Conservation (phyloP, 2,113 vertebrate genomes). For the Plotosus lineatus region DNA sequence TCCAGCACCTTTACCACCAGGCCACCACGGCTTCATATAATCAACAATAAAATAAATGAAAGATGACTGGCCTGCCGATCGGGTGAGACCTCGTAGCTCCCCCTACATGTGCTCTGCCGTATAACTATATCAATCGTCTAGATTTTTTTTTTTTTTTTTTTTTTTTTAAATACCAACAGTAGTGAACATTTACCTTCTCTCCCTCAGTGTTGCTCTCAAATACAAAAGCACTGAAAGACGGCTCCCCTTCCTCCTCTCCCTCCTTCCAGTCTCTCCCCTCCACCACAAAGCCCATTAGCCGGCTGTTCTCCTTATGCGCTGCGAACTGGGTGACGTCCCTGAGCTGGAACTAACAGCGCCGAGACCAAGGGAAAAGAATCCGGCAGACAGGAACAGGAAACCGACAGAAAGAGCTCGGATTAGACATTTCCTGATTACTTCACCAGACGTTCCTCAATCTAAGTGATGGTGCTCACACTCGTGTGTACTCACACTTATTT, state of each 20-base stretch:
- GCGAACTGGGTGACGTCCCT: slow-evolving; percentile 86
- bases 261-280: slow-evolving; percentile 75
- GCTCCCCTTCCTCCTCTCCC: slow-evolving; percentile 68
- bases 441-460: no score
- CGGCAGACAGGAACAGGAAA: background rate
- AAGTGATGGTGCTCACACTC: background rate
- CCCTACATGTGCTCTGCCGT: background rate
- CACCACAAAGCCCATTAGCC: slow-evolving; percentile 91
- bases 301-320: slow-evolving; percentile 91
- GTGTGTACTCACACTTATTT: slow-evolving; percentile 83
- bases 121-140: background rate
- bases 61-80: no score
- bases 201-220: slow-evolving; percentile 99
- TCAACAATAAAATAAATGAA: no score
- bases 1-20: no score
- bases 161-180: background rate
- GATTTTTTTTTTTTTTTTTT: no score
- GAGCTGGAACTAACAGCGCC: slow-evolving; percentile 83
- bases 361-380: background rate
- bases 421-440: no score
- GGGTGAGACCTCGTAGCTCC: no score
- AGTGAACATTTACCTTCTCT: slow-evolving; percentile 83
- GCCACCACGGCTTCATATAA: no score
- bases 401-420: background rate
- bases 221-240: slow-evolving; percentile 83